Conservation (phyloP, 2,113 vertebrate genomes). For the Meleagris gallopavo region DNA sequence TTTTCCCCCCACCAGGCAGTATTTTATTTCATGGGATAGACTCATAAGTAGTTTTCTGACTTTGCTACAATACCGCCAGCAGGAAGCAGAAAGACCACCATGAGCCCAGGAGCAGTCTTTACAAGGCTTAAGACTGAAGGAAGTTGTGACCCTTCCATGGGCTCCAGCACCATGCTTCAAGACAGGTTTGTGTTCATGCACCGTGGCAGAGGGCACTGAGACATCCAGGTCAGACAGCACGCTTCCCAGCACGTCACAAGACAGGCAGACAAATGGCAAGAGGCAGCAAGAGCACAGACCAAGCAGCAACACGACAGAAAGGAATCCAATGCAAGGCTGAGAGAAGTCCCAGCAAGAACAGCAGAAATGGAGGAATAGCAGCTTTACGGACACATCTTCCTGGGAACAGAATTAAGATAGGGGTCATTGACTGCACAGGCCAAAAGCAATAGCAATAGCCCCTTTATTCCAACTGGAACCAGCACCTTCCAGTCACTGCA, state of each 20-base stretch:
- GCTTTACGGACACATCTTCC: slow-evolving; percentile 6
- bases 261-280: slow-evolving; percentile 53
- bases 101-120: neutral
- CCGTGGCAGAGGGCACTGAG: neutral
- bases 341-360: neutral
- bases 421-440: neutral
- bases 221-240: neutral
- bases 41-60: neutral
- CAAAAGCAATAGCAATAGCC: rapidly evolving
- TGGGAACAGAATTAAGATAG: neutral
- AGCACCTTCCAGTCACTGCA: neutral
- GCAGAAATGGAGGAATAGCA: slow-evolving; percentile 17
- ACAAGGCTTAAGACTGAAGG: neutral
- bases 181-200: slow-evolving; percentile 34
- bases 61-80: neutral
- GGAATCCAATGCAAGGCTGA: slow-evolving; percentile 2
- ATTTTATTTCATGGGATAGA: neutral
- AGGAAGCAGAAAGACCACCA: neutral
- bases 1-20: neutral
- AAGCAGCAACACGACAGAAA: slow-evolving; percentile 17
- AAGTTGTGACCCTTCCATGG: neutral
- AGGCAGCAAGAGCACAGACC: slow-evolving; percentile 33
- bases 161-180: slow-evolving; percentile 65
- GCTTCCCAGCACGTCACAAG: slow-evolving; percentile 8
- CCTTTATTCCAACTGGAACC: neutral